A percentile compares a stretch with the other conserved stretches of the same genome.
Evolutionary conservation across 1,140 invertebrate species (phyloP).

Genomic region (Heterodera carotae): DNA sequence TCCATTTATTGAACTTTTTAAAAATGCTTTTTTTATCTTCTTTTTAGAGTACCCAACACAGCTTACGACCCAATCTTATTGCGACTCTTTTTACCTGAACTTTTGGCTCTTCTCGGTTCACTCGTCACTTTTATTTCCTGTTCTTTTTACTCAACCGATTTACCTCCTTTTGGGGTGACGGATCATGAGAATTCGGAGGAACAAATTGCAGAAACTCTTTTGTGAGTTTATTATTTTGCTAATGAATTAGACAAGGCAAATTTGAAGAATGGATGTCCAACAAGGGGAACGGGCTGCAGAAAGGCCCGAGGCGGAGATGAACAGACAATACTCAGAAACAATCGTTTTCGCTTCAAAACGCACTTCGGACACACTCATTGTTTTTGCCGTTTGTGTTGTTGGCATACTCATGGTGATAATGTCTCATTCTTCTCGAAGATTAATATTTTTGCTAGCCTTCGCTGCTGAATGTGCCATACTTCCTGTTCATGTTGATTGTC

Average conservation of each 20-base stretch:
- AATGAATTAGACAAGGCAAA: background rate
- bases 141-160: slow-evolving; percentile 10
- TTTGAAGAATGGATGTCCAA: background rate
- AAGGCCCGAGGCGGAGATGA: background rate
- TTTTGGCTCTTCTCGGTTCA: slow-evolving; percentile 50
- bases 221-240: background rate
- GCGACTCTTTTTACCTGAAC: slow-evolving; percentile 54
- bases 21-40: slow-evolving; percentile 9
- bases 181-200: background rate
- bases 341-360: slow-evolving; percentile 35
- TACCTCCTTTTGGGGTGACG: background rate
- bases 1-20: slow-evolving; percentile 9
- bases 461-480: slow-evolving; percentile 56
- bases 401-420: slow-evolving; percentile 38
- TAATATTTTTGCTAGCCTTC: slow-evolving; percentile 49
- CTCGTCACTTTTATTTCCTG: slow-evolving; percentile 55
- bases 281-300: background rate
- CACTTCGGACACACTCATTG: slow-evolving; percentile 37
- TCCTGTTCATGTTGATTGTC: slow-evolving; percentile 53
- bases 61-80: slow-evolving; percentile 20
- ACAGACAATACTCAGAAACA: slow-evolving; percentile 17
- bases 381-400: slow-evolving; percentile 33
- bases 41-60: slow-evolving; percentile 33
- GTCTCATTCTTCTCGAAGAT: background rate
- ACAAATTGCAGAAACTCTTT: background rate